Percentiles rank a stretch among this genome's conserved stretches.
Evolutionary conservation across 2,797 vertebrate species (phyloP).

Genomic region (Amazona finschi): DNA sequence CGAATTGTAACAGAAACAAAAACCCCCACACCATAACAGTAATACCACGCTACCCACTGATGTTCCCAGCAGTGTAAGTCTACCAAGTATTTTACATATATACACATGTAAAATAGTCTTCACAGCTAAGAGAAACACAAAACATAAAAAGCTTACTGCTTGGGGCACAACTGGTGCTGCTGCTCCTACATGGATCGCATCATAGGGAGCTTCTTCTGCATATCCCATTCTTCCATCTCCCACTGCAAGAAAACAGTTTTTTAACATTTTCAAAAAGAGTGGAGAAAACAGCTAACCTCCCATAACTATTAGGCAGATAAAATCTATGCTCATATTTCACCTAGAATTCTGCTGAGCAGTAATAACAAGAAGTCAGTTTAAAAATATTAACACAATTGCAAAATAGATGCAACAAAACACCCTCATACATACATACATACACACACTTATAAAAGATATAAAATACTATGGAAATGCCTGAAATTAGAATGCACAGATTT

Average conservation of each 20-base stretch:
- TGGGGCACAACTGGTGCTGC: constrained; percentile 93
- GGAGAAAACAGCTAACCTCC: not conserved
- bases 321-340: not conserved
- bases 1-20: not conserved
- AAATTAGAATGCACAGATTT: not conserved
- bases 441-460: not conserved
- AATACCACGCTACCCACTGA: not conserved
- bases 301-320: not conserved
- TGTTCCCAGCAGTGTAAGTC: not conserved
- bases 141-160: constrained; percentile 84
- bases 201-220: constrained; percentile 91
- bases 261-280: not conserved
- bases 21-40: not conserved
- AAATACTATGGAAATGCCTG: not conserved
- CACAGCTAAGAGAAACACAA: not conserved
- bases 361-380: not conserved
- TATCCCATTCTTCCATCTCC: constrained; percentile 93
- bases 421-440: not conserved
- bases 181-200: constrained; percentile 97
- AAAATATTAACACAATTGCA: not conserved
- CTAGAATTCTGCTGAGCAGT: not conserved
- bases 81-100: not conserved
- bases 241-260: constrained; percentile 80
- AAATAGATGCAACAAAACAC: not conserved
- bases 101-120: not conserved